These are phyloP conservation scores for Suricata suricatta DNA, from an alignment of 2,113 vertebrate genomes.

Conservation along the genomic window DNA sequence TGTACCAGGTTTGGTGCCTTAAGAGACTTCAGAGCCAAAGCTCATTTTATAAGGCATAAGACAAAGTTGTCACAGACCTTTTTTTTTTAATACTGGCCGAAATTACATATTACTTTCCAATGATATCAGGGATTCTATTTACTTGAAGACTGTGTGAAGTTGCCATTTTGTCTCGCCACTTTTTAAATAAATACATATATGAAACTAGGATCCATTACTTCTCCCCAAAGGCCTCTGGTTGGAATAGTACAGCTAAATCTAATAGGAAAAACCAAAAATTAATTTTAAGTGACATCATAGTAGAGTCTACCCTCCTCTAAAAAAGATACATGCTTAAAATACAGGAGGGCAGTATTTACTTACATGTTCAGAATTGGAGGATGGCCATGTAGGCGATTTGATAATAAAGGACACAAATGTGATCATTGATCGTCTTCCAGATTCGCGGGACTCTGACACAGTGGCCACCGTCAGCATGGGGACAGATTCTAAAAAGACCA, in stretches of 20 bases:
- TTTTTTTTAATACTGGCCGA: constrained; percentile 51
- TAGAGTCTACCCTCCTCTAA: accelerated
- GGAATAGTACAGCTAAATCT: neutral
- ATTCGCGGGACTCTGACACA: neutral
- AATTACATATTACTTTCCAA: constrained; percentile 52
- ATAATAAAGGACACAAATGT: neutral
- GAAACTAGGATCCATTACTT: neutral
- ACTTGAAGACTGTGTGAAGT: constrained; percentile 80
- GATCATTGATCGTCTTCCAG: neutral
- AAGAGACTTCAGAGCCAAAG: constrained; percentile 82
- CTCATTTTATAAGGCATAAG: constrained; percentile 76
- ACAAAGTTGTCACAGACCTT: constrained; percentile 63
- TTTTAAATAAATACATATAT: too few species aligned
- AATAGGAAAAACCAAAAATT: neutral
- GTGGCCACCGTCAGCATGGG: neutral
- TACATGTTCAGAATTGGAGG: neutral
- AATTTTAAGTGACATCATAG: neutral
- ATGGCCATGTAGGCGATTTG: too few species aligned
- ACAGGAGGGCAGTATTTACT: neutral
- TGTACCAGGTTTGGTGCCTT: constrained; percentile 83
- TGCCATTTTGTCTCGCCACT: constrained; percentile 51
- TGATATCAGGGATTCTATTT: constrained; percentile 72
- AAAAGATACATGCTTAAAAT: neutral
- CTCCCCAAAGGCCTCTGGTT: constrained; percentile 20
- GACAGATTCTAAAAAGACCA: neutral